Conservation (phyloP, 2,888 invertebrate species). For the Onchidella celtica region DNA sequence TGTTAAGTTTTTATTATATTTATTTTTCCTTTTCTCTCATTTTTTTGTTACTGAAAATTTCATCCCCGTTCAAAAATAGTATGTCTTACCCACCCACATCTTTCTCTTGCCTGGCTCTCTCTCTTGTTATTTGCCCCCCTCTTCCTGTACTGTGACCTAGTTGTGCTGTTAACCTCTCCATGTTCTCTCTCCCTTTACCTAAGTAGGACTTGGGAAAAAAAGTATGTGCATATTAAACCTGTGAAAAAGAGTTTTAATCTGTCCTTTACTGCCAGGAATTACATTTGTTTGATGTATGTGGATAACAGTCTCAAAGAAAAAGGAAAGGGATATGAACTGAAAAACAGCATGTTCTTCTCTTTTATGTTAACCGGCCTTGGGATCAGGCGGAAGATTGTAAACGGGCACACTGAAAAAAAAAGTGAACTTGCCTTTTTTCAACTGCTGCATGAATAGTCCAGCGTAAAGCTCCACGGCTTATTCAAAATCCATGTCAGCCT, state of each 20-base stretch:
- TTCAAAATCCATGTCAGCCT: background rate
- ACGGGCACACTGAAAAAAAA: background rate
- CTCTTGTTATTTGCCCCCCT: background rate
- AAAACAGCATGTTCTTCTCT: background rate
- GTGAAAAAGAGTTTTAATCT: background rate
- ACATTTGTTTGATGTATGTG: background rate
- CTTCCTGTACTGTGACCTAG: background rate
- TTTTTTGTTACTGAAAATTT: background rate
- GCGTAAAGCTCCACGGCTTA: background rate
- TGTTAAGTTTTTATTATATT: too few species aligned
- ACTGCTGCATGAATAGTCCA: background rate
- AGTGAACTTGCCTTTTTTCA: conserved; percentile 3
- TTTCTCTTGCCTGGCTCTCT: background rate
- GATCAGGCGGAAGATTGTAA: too few species aligned
- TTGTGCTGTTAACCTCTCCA: background rate
- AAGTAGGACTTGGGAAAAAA: background rate
- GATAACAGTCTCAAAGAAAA: background rate
- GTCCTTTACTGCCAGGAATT: background rate
- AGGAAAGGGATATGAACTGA: background rate
- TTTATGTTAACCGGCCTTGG: background rate
- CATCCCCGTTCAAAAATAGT: background rate
- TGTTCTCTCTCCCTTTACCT: background rate
- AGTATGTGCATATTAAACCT: background rate
- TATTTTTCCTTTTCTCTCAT: background rate
- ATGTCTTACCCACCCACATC: background rate